Evolutionary conservation across 1,140 invertebrate species (phyloP).

Genomic region (Drosophila lowei): DNA sequence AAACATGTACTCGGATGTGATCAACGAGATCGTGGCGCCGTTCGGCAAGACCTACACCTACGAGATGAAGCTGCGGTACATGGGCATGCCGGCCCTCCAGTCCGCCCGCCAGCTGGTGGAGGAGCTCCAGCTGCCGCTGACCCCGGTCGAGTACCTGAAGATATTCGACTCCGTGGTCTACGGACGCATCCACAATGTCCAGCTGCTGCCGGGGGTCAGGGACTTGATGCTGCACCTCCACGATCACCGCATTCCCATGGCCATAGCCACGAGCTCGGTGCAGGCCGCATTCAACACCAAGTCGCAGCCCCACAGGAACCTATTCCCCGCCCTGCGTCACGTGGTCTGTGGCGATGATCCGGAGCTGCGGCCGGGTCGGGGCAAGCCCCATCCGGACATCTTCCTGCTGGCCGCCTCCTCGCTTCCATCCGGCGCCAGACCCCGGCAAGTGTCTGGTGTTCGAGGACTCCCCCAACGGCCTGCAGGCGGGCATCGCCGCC

Average conservation of each 20-base stretch:
- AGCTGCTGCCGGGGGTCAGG: slow-evolving; percentile 87
- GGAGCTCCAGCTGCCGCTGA: slow-evolving; percentile 27
- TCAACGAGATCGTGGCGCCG: background rate
- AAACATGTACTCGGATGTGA: background rate
- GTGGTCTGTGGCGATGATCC: slow-evolving; percentile 93
- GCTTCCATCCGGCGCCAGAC: slow-evolving; percentile 89
- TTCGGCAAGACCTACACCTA: slow-evolving; percentile 27
- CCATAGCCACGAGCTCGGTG: slow-evolving; percentile 95
- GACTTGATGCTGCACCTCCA: slow-evolving; percentile 91
- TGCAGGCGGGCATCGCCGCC: slow-evolving; percentile 89
- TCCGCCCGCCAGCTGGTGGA: background rate
- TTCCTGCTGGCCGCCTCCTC: slow-evolving; percentile 92
- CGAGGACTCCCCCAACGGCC: slow-evolving; percentile 96
- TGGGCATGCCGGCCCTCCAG: slow-evolving; percentile 7
- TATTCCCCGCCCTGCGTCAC: slow-evolving; percentile 91
- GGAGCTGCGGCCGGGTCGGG: slow-evolving; percentile 87
- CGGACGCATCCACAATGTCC: background rate
- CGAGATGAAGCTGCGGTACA: slow-evolving; percentile 11
- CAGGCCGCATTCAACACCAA: slow-evolving; percentile 88
- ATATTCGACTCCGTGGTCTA: background rate
- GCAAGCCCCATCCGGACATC: slow-evolving; percentile 95
- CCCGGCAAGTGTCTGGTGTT: slow-evolving; percentile 93
- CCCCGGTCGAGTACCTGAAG: background rate
- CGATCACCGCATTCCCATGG: slow-evolving; percentile 90
- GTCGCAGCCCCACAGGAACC: slow-evolving; percentile 87